Base-by-base conservation (phyloP, 1,140 invertebrate species). In the Temnothorax nylanderi region DNA sequence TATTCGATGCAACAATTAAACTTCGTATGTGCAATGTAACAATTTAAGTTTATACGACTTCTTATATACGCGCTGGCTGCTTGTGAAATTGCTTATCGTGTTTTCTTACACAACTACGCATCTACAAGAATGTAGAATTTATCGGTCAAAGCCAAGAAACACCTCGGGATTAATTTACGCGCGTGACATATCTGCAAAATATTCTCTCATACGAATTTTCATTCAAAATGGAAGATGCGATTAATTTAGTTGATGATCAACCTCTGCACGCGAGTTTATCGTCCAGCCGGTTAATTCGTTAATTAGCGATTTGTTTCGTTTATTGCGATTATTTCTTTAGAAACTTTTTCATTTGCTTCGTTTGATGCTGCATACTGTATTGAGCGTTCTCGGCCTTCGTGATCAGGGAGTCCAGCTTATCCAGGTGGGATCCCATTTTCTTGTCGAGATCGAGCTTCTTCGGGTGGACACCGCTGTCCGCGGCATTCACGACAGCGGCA, bases 261-360 rank as follows among this genome's bases (percentile, higher is more conserved):
- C 16, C 37, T 47, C n/a, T n/a, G n/a, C 49, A 13, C 41, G 69
- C 13, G 26, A 47, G 49, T 71, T 58, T 62, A 32, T 71, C 51
- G 26, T 51, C n/a, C 44, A 80, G 32, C 18, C 13, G n/a, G 13
- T 49, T 60, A 54, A n/a, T 71, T 26, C 58, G 56, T 77, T 18
- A 69, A 65, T 37, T 32, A 64, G 5, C 26, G 21, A 56, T 58
- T 18, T 26, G 26, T 44, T 56, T 56, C 32, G 7, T 81, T 56
- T 44, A 71, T 47, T 37, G 26, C 32, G 37, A 62, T 56, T 58
- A 88, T 95, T 96, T 96, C 93, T 97, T 96, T n/a, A 97, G 89
- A 88, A 97, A 95, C 76, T 95, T 95, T 81, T 96, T 96, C 96
- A 98, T 97, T 93, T 97, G 96, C 91, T 97, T 97, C n/a, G 96